A percentile compares a stretch with the other conserved stretches of the same genome.
Evolutionary conservation across 2,888 invertebrate species (phyloP).

Genomic region (Xestia ashworthii): DNA sequence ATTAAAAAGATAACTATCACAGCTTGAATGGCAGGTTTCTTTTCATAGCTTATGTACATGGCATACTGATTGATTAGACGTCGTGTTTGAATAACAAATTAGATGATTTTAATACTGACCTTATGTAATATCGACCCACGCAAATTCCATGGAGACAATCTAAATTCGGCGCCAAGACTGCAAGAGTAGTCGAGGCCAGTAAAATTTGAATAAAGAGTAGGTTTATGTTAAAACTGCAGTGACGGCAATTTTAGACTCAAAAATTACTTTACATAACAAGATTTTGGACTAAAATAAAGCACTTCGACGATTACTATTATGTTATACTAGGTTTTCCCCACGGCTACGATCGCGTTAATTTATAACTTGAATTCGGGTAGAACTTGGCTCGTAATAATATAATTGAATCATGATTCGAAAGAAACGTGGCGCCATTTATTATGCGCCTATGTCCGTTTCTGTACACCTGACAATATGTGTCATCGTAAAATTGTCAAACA

Average conservation of each 20-base stretch:
- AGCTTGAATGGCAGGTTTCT: constrained; percentile 53
- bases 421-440: too few relatives aligned
- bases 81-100: constrained; percentile 63
- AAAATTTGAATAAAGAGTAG: constrained; percentile 41
- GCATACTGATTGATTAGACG: constrained; percentile 63
- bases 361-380: too few relatives aligned
- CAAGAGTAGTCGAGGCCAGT: constrained; percentile 45
- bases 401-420: too few relatives aligned
- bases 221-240: constrained; percentile 35
- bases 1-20: constrained; percentile 59
- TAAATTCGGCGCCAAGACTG: constrained; percentile 48
- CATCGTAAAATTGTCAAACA: too few relatives aligned
- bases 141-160: constrained; percentile 57
- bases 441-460: too few relatives aligned
- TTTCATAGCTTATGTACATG: constrained; percentile 37
- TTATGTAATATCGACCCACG: constrained; percentile 63
- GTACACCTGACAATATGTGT: too few relatives aligned
- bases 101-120: constrained; percentile 55
- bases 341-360: too few relatives aligned
- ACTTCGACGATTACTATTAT: not conserved
- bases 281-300: not conserved
- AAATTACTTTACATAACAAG: not conserved
- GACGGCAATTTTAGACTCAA: not conserved
- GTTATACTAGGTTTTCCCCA: too few relatives aligned
- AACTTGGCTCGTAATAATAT: too few relatives aligned